Percentiles rank a stretch among this genome's conserved stretches.
phyloP scores from a whole-genome alignment of 2,797 vertebrate species.

The Chiloscyllium punctatum region DNA sequence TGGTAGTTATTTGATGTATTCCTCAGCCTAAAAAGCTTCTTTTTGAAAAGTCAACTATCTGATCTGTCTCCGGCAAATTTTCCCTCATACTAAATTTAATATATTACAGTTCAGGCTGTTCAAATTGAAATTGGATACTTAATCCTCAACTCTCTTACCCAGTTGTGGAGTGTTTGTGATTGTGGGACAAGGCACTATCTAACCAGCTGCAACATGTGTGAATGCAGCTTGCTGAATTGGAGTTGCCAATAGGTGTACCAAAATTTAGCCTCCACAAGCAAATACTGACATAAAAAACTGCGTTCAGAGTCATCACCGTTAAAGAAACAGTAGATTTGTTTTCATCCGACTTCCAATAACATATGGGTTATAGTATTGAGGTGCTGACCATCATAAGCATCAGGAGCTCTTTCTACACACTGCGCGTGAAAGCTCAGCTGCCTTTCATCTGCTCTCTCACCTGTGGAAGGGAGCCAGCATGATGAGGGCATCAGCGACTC shows the following conservation, averaged over 20 bases:
- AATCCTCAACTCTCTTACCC: background rate
- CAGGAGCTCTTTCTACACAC: background rate
- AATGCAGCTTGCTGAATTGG: background rate
- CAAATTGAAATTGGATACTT: background rate
- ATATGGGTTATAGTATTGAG: background rate
- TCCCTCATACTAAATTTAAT: background rate
- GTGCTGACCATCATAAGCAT: background rate
- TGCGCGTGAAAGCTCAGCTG: background rate
- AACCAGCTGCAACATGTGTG: background rate
- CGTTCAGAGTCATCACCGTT: background rate
- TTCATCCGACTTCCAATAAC: background rate
- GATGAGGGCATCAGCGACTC: conserved; percentile 1
- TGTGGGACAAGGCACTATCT: background rate
- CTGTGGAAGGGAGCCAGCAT: conserved; percentile 23
- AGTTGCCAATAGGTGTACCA: background rate
- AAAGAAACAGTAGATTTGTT: background rate
- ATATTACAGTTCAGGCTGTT: background rate
- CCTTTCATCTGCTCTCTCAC: conserved; percentile 20
- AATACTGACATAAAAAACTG: conserved; percentile 9
- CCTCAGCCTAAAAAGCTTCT: background rate
- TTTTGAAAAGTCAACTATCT: conserved; percentile 3
- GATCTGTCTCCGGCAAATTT: background rate
- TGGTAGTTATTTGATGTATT: conserved; percentile 7
- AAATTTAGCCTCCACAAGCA: background rate
- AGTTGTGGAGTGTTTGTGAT: background rate